phyloP scores from a whole-genome alignment of 2,888 invertebrate genomes.

The Heliconius hortense region DNA sequence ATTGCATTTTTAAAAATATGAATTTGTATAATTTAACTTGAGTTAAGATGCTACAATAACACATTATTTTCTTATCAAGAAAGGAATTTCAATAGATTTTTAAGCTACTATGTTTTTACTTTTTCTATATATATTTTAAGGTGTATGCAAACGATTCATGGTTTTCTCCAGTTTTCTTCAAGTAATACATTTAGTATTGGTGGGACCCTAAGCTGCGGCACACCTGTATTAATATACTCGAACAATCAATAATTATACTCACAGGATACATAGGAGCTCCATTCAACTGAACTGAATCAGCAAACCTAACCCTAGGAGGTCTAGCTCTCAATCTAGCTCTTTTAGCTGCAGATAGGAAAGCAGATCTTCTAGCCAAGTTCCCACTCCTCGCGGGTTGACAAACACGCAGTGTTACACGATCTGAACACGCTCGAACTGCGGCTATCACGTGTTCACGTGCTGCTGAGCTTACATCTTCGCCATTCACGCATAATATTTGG shows the following conservation, averaged over 20 bases:
- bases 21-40: too few species aligned
- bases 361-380: slow-evolving; percentile 86
- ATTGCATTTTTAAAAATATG: too few species aligned
- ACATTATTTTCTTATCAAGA: too few species aligned
- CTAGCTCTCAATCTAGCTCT: slow-evolving; percentile 90
- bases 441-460: slow-evolving; percentile 95
- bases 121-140: too few species aligned
- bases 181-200: too few species aligned
- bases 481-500: slow-evolving; percentile 94
- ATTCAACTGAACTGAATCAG: slow-evolving; percentile 93
- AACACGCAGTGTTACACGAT: slow-evolving; percentile 88
- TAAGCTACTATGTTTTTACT: too few species aligned
- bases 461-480: slow-evolving; percentile 92
- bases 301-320: slow-evolving; percentile 93
- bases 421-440: slow-evolving; percentile 90
- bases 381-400: slow-evolving; percentile 88
- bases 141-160: too few species aligned
- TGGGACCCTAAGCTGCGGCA: too few species aligned
- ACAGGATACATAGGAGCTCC: slow-evolving; percentile 91
- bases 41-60: too few species aligned
- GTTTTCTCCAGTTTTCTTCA: too few species aligned
- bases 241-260: slow-evolving; percentile 51
- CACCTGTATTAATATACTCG: too few species aligned
- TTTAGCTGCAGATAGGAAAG: slow-evolving; percentile 93
- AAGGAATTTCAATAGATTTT: too few species aligned